These are phyloP conservation scores for Notodonta ziczac DNA, from an alignment of 2,888 invertebrate species.

Conservation along the genomic window DNA sequence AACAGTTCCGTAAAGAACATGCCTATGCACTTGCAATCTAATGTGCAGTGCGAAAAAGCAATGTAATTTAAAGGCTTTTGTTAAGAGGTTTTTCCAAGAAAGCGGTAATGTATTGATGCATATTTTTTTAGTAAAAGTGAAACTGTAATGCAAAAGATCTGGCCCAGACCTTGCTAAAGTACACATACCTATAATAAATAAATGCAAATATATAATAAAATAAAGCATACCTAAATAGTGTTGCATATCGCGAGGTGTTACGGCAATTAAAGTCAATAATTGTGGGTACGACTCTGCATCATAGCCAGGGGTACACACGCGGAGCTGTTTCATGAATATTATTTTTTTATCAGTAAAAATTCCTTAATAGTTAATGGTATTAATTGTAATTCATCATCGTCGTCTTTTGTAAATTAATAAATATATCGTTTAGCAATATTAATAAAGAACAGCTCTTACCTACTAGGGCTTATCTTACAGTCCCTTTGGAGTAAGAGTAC, in stretches of 20 bases:
- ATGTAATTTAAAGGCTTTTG: background rate
- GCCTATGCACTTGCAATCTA: slow-evolving; percentile 2
- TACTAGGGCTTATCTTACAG: too few species aligned
- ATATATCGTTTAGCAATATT: too few species aligned
- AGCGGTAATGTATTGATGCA: background rate
- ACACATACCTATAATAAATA: background rate
- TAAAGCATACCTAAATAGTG: slow-evolving; percentile 18
- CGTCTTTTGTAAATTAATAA: too few species aligned
- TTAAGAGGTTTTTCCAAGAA: background rate
- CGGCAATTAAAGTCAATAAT: slow-evolving; percentile 57
- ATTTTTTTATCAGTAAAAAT: too few species aligned
- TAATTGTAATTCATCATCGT: too few species aligned
- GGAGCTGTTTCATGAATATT: background rate
- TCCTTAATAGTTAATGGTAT: too few species aligned
- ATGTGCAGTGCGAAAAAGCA: background rate
- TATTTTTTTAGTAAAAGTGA: slow-evolving; percentile 1
- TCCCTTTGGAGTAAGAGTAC: too few species aligned
- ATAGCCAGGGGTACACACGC: slow-evolving; percentile 48
- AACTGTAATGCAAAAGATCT: slow-evolving; percentile 3
- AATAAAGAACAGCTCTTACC: too few species aligned
- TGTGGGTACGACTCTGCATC: slow-evolving; percentile 50
- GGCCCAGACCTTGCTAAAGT: slow-evolving; percentile 12
- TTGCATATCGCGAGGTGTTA: slow-evolving; percentile 40
- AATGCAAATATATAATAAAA: slow-evolving; percentile 4
- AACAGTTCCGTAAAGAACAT: background rate